A percentile compares a stretch with the other conserved stretches of the same genome.
Conservation (phyloP, 2,797 vertebrate genomes). For the Acipenser transmontanus region DNA sequence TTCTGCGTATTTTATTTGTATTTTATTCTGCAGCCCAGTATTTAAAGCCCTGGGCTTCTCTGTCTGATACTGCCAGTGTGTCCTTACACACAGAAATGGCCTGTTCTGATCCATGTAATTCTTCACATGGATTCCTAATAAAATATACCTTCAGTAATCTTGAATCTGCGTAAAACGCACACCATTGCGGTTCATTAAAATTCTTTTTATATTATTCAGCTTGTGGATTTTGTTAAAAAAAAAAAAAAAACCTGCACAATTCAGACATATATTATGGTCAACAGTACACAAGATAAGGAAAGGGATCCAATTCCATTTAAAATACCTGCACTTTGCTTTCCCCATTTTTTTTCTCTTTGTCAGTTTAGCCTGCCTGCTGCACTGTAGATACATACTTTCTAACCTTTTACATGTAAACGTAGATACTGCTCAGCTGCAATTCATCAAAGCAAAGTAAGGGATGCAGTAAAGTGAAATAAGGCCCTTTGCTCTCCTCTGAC, state of each 20-base stretch:
- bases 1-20: too few species aligned
- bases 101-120: too few species aligned
- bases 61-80: too few species aligned
- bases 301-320: not conserved
- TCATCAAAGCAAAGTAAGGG: not conserved
- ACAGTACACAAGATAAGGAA: not conserved
- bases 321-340: not conserved
- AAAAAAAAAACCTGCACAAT: not conserved
- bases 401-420: not conserved
- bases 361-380: not conserved
- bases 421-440: not conserved
- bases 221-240: too few species aligned
- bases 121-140: too few species aligned
- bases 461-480: not conserved
- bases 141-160: too few species aligned
- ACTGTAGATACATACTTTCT: not conserved
- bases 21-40: too few species aligned
- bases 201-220: too few species aligned
- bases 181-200: too few species aligned
- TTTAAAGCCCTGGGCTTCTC: too few species aligned
- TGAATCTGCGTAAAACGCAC: too few species aligned
- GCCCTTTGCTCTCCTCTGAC: constrained; percentile 7
- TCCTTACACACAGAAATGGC: too few species aligned
- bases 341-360: not conserved
- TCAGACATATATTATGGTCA: not conserved